Evolutionary conservation across 2,888 invertebrate genomes (phyloP).

Genomic region (Napeogenes inachia): DNA sequence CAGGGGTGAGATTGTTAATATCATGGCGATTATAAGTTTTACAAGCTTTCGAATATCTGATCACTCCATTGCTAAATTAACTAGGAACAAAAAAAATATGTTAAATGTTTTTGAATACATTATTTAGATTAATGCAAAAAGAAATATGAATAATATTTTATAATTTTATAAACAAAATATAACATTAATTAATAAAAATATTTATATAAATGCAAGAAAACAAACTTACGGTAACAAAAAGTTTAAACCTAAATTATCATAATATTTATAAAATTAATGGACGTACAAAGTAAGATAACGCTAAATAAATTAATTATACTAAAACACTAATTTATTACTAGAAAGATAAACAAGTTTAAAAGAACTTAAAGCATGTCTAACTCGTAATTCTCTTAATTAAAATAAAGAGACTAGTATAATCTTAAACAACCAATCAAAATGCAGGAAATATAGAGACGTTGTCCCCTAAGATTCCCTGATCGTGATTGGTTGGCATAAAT

Average conservation of each 20-base stretch:
- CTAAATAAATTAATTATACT: neutral
- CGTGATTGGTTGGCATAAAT: slow-evolving; percentile 14
- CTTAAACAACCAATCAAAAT: slow-evolving; percentile 15
- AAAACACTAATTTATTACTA: slow-evolving; percentile 8
- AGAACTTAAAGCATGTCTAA: slow-evolving; percentile 7
- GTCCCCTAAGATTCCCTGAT: neutral
- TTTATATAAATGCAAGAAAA: neutral
- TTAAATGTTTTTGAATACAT: slow-evolving; percentile 6
- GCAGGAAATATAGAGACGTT: neutral
- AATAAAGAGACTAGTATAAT: slow-evolving; percentile 16
- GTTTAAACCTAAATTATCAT: slow-evolving; percentile 9
- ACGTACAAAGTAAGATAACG: neutral
- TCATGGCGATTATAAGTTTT: neutral
- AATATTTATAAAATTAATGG: slow-evolving; percentile 12
- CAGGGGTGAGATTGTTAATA: too few species aligned
- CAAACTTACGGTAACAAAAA: slow-evolving; percentile 2
- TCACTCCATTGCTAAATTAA: slow-evolving; percentile 9
- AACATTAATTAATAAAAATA: neutral
- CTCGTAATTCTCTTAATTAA: slow-evolving; percentile 11
- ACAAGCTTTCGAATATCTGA: neutral
- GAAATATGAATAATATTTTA: slow-evolving; percentile 1
- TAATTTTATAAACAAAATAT: neutral
- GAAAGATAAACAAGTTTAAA: slow-evolving; percentile 7
- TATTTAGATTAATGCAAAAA: slow-evolving; percentile 1
- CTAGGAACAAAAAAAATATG: neutral